These are phyloP conservation scores for Gerris lacustris DNA, from an alignment of 2,888 invertebrate genomes.

Conservation along the genomic window DNA sequence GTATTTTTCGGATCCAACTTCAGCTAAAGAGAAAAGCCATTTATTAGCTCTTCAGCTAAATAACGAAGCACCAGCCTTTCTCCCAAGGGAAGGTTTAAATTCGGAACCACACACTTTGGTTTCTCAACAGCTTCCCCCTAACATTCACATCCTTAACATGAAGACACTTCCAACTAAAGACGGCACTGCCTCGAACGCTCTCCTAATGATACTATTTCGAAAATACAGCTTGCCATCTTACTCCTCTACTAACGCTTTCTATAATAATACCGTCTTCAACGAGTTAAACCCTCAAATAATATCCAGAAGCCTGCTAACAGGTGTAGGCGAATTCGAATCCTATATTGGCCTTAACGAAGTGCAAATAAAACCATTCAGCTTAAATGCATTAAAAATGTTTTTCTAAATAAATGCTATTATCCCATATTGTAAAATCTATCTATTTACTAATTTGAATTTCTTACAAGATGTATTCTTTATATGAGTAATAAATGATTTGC, in stretches of 20 bases:
- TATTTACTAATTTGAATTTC: no score
- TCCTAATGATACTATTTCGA: not conserved
- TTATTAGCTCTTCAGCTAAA: slow-evolving; percentile 8
- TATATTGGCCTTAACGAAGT: slow-evolving; percentile 13
- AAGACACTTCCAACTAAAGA: slow-evolving; percentile 12
- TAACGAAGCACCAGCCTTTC: slow-evolving; percentile 8
- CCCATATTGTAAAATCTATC: no score
- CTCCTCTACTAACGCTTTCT: slow-evolving; percentile 4
- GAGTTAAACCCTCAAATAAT: slow-evolving; percentile 13
- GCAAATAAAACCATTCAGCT: slow-evolving; percentile 13
- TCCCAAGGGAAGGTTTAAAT: not conserved
- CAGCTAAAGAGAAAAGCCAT: not conserved
- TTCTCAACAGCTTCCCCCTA: slow-evolving; percentile 6
- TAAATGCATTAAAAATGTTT: slow-evolving; percentile 15
- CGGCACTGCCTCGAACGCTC: not conserved
- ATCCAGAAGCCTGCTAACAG: slow-evolving; percentile 11
- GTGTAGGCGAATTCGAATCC: slow-evolving; percentile 11
- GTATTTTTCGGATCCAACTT: not conserved
- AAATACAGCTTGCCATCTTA: no score
- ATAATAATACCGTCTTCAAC: slow-evolving; percentile 1
- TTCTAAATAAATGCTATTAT: not conserved
- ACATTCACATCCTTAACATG: slow-evolving; percentile 15
- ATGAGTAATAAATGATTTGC: no score
- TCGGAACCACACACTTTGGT: not conserved
- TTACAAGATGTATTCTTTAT: no score